Base-by-base conservation (phyloP, 2,113 vertebrate species). In the Pedetes capensis region DNA sequence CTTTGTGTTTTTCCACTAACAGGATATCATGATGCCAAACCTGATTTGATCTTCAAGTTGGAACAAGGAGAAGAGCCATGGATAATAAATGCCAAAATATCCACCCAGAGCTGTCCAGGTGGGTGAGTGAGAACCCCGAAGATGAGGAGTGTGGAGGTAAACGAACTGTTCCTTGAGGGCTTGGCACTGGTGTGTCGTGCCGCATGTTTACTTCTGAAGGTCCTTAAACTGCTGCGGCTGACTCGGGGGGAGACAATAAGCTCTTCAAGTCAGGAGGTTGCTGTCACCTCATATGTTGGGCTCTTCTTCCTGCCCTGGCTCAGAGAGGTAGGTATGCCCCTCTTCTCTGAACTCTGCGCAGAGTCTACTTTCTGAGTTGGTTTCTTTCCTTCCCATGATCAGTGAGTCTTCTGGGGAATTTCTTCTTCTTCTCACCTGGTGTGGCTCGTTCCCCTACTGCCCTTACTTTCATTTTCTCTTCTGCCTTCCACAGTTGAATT, bases 21-120 rank as follows among this genome's bases (percentile, higher is more conserved):
- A 97, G 97, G 97, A 9, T 97, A 96, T 84, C 94, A 69, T 63
- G 96, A 84, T 82, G 59, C 80, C 66, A 97, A 97, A 83, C 97
- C 96, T 49, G 96, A 97, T 59, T 72, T 97, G 83, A 82, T 97
- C 87, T 95, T 93, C 93, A 96, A 92, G 80, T 80, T 97, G 93
- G 96, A 97, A 53, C 97, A 96, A 88, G 96, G 95, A 95, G 87
- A 97, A 91, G 96, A 97, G 37, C 97, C 95, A 0, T 97, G 97
- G 89, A 93, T 66, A 55, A 49, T 88, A 89, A 82, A 75, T 55
- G 39, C 86, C 39, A 55, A 3, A 27, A 23, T 93, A 37, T 95
- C 89, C n/a, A 57, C 29, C 34, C 81, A 55, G n/a, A 68, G 37
- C 74, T 93, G n/a, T 87, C 20, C 89, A 96, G 96, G 96, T 96